phyloP scores from a whole-genome alignment of 2,113 vertebrate genomes.

The Sapajus apella region DNA sequence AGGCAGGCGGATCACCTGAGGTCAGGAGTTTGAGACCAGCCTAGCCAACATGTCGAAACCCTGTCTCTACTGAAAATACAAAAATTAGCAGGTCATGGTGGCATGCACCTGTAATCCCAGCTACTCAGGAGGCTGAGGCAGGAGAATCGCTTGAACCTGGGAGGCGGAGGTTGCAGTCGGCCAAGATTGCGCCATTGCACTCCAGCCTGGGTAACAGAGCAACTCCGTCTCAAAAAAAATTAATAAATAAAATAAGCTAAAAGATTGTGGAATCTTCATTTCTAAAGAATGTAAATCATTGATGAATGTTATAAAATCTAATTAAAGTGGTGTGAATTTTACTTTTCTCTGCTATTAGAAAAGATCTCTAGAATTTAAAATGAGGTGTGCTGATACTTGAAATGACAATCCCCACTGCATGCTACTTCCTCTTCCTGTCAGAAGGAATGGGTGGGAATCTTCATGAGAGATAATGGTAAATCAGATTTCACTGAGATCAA shows the following conservation, averaged over 20 bases:
- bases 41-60: no score
- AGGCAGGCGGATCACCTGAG: no score
- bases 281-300: conserved; percentile 26
- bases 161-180: no score
- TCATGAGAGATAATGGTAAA: not conserved
- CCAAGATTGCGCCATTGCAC: no score
- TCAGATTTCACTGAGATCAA: not conserved
- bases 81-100: no score
- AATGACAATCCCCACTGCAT: not conserved
- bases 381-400: not conserved
- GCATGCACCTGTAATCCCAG: no score
- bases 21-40: no score
- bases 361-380: conserved; percentile 44
- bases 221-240: no score
- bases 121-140: no score
- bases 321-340: conserved; percentile 7
- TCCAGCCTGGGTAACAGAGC: no score
- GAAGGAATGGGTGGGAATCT: not conserved
- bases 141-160: no score
- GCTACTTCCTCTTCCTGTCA: not conserved
- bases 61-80: no score
- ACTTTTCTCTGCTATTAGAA: conserved; percentile 25
- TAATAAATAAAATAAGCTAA: not conserved
- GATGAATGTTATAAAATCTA: conserved; percentile 8
- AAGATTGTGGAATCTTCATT: conserved; percentile 37